Evolutionary conservation across 35 echinoderm and acorn worm species (phyloP).

Genomic region (Ptychodera flava): DNA sequence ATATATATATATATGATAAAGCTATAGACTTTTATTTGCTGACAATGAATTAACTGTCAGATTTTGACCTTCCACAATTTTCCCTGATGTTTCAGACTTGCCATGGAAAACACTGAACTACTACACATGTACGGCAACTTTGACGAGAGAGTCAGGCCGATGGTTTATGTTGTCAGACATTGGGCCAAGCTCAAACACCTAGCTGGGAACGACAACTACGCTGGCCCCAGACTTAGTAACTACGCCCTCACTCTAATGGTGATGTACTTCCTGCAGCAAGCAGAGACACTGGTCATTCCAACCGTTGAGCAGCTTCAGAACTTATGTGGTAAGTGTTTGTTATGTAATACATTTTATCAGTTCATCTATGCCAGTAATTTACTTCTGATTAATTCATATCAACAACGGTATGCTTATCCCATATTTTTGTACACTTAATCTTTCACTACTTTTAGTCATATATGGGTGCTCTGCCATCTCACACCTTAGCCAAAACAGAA

Average conservation of each 20-base stretch:
- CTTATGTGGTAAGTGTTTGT: constrained; percentile 18
- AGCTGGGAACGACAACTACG: constrained; percentile 43
- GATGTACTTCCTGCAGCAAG: constrained; percentile 60
- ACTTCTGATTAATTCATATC: no score
- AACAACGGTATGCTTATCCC: no score
- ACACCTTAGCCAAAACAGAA: no score
- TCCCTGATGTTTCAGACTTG: no score
- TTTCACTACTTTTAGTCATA: no score
- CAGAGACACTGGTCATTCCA: constrained; percentile 43
- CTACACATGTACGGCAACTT: constrained; percentile 65
- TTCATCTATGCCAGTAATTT: background rate
- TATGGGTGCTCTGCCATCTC: no score
- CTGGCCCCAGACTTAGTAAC: constrained; percentile 80
- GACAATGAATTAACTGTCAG: no score
- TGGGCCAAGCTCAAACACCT: constrained; percentile 70
- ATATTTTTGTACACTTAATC: no score
- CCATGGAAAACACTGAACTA: constrained; percentile 80
- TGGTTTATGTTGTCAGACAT: constrained; percentile 51
- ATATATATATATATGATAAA: no score
- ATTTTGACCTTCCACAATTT: no score
- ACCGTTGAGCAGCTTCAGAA: constrained; percentile 43
- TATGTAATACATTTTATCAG: background rate
- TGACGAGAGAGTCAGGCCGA: constrained; percentile 35
- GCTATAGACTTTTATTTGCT: no score
- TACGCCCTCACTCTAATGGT: constrained; percentile 83